A percentile compares a stretch with the other conserved stretches of the same genome.
phyloP scores from a whole-genome alignment of 1,140 invertebrate species.

The Neodiprion fabricii region DNA sequence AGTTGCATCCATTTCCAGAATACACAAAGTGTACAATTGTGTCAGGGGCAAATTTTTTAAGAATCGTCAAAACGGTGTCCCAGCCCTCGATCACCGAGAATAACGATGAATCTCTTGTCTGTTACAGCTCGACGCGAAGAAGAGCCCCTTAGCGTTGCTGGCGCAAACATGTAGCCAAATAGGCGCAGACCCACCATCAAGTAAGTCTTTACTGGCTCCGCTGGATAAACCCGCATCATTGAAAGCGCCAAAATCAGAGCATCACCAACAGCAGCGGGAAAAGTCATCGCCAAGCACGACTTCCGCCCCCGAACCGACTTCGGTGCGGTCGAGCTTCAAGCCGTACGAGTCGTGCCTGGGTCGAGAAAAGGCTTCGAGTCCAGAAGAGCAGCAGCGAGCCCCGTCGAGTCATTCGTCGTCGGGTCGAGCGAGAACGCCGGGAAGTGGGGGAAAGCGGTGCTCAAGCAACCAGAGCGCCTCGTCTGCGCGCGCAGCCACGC shows the following conservation, averaged over 20 bases:
- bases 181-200: conserved; percentile 81
- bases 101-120: conserved; percentile 10
- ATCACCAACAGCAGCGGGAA: conserved; percentile 63
- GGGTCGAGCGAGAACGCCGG: conserved; percentile 48
- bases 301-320: conserved; percentile 42
- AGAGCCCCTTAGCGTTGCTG: conserved; percentile 90
- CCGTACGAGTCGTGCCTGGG: conserved; percentile 72
- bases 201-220: conserved; percentile 70
- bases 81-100: neutral
- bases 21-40: no score
- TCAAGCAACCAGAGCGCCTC: conserved; percentile 71
- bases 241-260: conserved; percentile 68
- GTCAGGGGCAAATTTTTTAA: no score
- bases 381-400: conserved; percentile 44
- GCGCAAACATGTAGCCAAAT: conserved; percentile 96
- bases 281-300: conserved; percentile 61
- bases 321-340: conserved; percentile 71
- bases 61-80: no score
- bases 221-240: conserved; percentile 63
- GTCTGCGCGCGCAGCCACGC: conserved; percentile 56
- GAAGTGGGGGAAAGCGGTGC: conserved; percentile 58
- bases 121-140: conserved; percentile 93
- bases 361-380: conserved; percentile 48
- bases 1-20: no score
- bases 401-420: conserved; percentile 49